These are phyloP conservation scores for Zophobas morio DNA, from an alignment of 1,140 invertebrate genomes.

Conservation along the genomic window DNA sequence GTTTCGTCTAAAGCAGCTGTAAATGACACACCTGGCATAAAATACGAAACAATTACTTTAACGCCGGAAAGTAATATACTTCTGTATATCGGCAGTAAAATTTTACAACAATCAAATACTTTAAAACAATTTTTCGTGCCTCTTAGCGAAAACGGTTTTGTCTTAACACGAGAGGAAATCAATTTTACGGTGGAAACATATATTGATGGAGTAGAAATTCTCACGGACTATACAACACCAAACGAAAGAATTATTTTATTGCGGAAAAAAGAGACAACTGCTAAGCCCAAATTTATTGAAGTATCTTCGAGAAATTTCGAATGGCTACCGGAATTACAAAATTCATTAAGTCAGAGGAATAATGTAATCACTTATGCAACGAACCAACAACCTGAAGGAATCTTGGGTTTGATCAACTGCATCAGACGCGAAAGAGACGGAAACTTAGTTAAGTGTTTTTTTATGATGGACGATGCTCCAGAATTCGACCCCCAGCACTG, in stretches of 20 bases:
- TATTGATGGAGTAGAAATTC: not conserved
- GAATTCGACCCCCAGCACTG: constrained; percentile 75
- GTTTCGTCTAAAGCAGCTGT: constrained; percentile 65
- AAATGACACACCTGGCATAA: not conserved
- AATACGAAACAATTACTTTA: not conserved
- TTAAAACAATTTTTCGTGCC: constrained; percentile 55
- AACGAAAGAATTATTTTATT: not conserved
- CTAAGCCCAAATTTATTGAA: not conserved
- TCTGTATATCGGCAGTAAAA: not conserved
- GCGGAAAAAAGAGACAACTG: not conserved
- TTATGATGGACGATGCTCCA: constrained; percentile 78
- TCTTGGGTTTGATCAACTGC: constrained; percentile 88
- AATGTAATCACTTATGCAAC: constrained; percentile 74
- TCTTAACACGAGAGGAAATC: constrained; percentile 70
- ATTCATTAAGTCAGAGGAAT: not conserved
- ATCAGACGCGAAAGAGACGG: constrained; percentile 79
- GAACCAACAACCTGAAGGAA: constrained; percentile 78
- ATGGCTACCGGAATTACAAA: not conserved
- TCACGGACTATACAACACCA: not conserved
- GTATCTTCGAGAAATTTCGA: not conserved
- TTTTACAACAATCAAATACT: constrained; percentile 51
- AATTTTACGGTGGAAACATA: constrained; percentile 44
- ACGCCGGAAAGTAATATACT: constrained; percentile 16
- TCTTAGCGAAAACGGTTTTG: constrained; percentile 60
- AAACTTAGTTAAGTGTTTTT: constrained; percentile 74